phyloP scores from a whole-genome alignment of 64 coral and sea anemone species.

The Montipora foliosa region DNA sequence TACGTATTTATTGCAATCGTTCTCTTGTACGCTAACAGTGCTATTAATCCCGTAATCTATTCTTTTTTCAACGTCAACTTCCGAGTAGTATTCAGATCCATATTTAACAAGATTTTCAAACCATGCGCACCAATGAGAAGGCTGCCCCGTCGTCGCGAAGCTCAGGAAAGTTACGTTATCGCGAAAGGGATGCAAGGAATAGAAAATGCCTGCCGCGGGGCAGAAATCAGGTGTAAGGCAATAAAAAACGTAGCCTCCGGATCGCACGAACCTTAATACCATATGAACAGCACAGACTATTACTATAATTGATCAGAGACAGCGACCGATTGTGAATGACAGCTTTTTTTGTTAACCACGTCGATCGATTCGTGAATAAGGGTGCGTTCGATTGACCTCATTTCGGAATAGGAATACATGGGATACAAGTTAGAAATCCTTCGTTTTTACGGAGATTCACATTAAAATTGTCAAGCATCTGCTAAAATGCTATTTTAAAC shows the following conservation, averaged over 20 bases:
- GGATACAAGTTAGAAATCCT: no score
- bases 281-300: not conserved
- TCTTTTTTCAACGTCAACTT: slow-evolving; percentile 77
- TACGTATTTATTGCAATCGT: slow-evolving; percentile 61
- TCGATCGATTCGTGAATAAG: no score
- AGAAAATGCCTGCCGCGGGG: not conserved
- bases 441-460: no score
- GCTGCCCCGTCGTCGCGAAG: not conserved
- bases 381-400: no score
- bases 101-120: slow-evolving; percentile 34
- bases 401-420: no score
- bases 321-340: no score
- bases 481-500: no score
- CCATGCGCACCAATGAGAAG: not conserved
- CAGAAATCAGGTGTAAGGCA: not conserved
- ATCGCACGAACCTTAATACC: not conserved
- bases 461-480: no score
- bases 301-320: no score
- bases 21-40: slow-evolving; percentile 72
- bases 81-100: slow-evolving; percentile 58
- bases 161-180: not conserved
- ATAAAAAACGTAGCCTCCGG: not conserved
- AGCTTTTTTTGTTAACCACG: no score
- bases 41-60: slow-evolving; percentile 81
- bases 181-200: not conserved